Conservation (phyloP, 2,888 invertebrate species). For the Slavum lentiscoides region DNA sequence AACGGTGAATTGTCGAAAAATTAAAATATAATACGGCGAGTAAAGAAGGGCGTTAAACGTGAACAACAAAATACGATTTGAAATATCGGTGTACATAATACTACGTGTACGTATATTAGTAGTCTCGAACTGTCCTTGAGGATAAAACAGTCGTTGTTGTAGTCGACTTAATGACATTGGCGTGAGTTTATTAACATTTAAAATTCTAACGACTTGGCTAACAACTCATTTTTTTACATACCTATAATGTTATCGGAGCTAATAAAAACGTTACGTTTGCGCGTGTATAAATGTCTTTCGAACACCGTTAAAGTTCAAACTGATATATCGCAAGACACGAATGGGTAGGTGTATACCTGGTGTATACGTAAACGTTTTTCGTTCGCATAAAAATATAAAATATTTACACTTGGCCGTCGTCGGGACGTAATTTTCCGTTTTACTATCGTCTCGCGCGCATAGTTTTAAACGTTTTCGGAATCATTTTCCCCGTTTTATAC, state of each 20-base stretch:
- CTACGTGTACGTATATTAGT: background rate
- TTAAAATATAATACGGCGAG: background rate
- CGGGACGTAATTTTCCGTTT: no score
- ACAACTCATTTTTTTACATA: background rate
- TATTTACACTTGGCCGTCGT: no score
- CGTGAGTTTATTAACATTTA: background rate
- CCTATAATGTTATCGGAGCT: background rate
- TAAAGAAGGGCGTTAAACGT: slow-evolving; percentile 1
- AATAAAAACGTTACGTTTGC: no score
- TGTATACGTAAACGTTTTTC: no score
- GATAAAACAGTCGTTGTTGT: background rate
- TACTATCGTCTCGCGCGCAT: no score
- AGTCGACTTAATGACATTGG: background rate
- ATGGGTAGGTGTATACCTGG: no score
- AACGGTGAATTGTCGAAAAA: background rate
- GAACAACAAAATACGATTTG: background rate
- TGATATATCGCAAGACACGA: background rate
- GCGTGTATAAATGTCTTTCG: background rate
- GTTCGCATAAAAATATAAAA: no score
- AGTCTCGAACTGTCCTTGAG: background rate
- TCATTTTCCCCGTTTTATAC: no score
- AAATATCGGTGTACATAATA: background rate
- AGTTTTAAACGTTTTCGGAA: no score
- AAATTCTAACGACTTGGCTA: background rate
- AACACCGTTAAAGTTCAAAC: background rate